These are phyloP conservation scores for Muscidifurax raptorellus DNA, from an alignment of 1,140 invertebrate genomes.

Conservation along the genomic window DNA sequence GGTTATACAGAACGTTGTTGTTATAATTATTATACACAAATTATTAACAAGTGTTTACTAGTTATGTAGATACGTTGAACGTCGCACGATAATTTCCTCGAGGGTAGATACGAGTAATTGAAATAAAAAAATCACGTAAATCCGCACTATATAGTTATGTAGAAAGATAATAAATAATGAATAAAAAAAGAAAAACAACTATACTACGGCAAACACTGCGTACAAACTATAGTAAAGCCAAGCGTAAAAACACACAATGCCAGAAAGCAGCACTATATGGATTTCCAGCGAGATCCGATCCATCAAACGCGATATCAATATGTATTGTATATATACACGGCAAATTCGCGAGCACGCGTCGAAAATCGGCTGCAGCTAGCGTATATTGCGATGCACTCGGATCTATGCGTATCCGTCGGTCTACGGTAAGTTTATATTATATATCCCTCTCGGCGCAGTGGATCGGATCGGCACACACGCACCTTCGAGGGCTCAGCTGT, in stretches of 20 bases:
- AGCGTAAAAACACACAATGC: slow-evolving; percentile 19
- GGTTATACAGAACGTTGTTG: no score
- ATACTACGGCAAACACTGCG: slow-evolving; percentile 25
- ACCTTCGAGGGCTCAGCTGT: slow-evolving; percentile 25
- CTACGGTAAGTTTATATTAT: no score
- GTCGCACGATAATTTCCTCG: no score
- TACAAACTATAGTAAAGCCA: slow-evolving; percentile 19
- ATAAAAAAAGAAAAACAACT: not conserved
- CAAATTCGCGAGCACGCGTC: not conserved
- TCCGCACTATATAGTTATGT: not conserved
- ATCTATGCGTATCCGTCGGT: no score
- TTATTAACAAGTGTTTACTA: not conserved
- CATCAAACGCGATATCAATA: not conserved
- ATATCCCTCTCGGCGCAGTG: no score
- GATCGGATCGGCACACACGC: not conserved
- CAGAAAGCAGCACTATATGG: not conserved
- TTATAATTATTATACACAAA: not conserved
- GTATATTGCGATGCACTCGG: no score
- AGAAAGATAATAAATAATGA: not conserved
- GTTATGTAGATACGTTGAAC: no score
- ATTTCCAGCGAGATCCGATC: not conserved
- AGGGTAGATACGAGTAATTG: no score
- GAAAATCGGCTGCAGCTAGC: not conserved
- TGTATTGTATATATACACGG: not conserved
- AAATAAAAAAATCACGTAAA: not conserved